A percentile compares a stretch with the other conserved stretches of the same genome.
phyloP scores from a whole-genome alignment of 1,140 invertebrate species.

The Lerema accius region DNA sequence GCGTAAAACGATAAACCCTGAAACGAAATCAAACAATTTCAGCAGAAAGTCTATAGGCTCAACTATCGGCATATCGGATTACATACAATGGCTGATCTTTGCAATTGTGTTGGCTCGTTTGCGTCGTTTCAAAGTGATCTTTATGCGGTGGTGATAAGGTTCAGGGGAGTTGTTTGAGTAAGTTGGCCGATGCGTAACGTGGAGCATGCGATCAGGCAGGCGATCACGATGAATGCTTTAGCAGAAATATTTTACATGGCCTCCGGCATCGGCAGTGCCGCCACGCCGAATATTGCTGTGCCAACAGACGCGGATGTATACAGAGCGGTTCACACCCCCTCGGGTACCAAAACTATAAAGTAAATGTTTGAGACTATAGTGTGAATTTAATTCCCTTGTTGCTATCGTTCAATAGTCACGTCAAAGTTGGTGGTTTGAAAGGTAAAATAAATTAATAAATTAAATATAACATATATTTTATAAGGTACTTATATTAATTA shows the following conservation, averaged over 20 bases:
- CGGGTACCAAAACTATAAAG: slow-evolving; percentile 24
- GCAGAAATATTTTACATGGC: slow-evolving; percentile 82
- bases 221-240: slow-evolving; percentile 81
- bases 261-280: slow-evolving; percentile 63
- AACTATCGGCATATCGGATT: slow-evolving; percentile 72
- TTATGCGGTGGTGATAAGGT: slow-evolving; percentile 49
- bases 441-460: too few species aligned
- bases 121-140: slow-evolving; percentile 40
- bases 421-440: background rate
- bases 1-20: slow-evolving; percentile 46
- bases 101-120: slow-evolving; percentile 43
- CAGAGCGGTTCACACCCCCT: slow-evolving; percentile 53
- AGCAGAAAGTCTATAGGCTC: slow-evolving; percentile 59
- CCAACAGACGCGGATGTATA: slow-evolving; percentile 67
- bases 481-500: too few species aligned
- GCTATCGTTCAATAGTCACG: background rate
- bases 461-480: too few species aligned
- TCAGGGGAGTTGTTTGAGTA: slow-evolving; percentile 38
- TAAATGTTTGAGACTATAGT: slow-evolving; percentile 25
- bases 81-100: slow-evolving; percentile 70
- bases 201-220: slow-evolving; percentile 65
- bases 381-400: slow-evolving; percentile 11
- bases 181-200: slow-evolving; percentile 62
- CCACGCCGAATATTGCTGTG: slow-evolving; percentile 75
- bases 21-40: slow-evolving; percentile 70